Evolutionary conservation across 2,113 vertebrate genomes (phyloP).

Genomic region (Nesoenas mayeri): DNA sequence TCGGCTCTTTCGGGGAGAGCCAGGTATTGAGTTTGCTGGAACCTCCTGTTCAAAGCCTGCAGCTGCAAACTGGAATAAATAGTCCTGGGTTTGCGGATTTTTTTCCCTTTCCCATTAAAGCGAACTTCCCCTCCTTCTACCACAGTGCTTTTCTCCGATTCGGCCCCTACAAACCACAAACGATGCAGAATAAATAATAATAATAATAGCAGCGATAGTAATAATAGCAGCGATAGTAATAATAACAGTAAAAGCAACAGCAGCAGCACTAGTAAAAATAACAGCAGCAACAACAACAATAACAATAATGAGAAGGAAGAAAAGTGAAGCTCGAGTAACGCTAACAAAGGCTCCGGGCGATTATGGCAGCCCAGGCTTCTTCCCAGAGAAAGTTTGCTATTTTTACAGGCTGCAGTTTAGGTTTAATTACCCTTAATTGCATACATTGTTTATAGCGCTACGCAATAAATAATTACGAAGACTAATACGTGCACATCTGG

Average conservation of each 20-base stretch:
- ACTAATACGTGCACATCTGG: slow-evolving; percentile 94
- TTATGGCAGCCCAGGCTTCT: slow-evolving; percentile 75
- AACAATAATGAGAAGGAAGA: slow-evolving; percentile 46
- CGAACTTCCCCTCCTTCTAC: slow-evolving; percentile 98
- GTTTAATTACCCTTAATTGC: slow-evolving; percentile 99
- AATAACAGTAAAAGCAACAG: slow-evolving; percentile 25
- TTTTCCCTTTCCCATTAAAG: slow-evolving; percentile 98
- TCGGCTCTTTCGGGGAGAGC: slow-evolving; percentile 97
- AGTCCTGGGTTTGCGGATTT: slow-evolving; percentile 98
- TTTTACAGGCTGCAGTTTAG: slow-evolving; percentile 93
- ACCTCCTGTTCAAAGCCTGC: slow-evolving; percentile 96
- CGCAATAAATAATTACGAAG: slow-evolving; percentile 99
- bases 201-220: background rate
- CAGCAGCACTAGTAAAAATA: background rate
- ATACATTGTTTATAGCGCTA: slow-evolving; percentile 99
- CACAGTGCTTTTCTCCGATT: slow-evolving; percentile 96
- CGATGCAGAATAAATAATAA: slow-evolving; percentile 42
- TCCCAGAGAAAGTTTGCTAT: slow-evolving; percentile 85
- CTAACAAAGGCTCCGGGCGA: slow-evolving; percentile 72
- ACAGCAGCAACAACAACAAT: slow-evolving; percentile 39
- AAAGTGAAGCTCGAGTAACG: slow-evolving; percentile 34
- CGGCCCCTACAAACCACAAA: slow-evolving; percentile 76
- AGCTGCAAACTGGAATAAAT: slow-evolving; percentile 99
- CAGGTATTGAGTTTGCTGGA: slow-evolving; percentile 98
- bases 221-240: slow-evolving; percentile 2